Evolutionary conservation across 2,113 vertebrate genomes (phyloP), one percentile per base, ranked within the genome.

Genomic region (Toxotes chatareus): DNA sequence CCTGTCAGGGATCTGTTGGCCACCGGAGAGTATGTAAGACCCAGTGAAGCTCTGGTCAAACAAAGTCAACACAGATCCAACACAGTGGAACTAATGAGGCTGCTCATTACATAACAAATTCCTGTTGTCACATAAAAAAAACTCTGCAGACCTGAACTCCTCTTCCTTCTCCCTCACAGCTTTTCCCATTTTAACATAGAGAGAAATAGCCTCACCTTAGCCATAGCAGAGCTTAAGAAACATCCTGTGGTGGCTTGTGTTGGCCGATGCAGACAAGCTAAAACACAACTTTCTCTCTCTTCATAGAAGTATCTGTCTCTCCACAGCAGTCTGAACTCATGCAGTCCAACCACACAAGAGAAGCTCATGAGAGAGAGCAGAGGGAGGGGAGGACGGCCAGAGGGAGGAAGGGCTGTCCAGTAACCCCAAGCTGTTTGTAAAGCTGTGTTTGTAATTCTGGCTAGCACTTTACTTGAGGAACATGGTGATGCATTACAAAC

Each of bases 401-500:
- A 7, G 62, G 40, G 32, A 59, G 23, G 57, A 17, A 42, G 23
- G 27, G 76, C 46, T 42, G 34, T 32, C 19, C 27, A 55, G 72
- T 21, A 47, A 69, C 65, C 47, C 42, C 31, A 56, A 56, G 10
- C 64, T 47, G 38, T 55, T 74, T 62, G 63, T 55, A 42, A 81
- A 53, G 36, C 44, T 34, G 9, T 68, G 56, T 34, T 81, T 59
- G 56, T n/a, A n/a, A 59, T 31, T 31, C 47, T n/a, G 23, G 38
- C 76, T 34, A 8, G 47, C 21, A 44, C 55, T 66, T 38, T 11
- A 46, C 16, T 40, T 2, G 27, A 56, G 12, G 38, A 21, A 16
- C 27, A 3, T 76, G 62, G 64, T 60, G 65, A 62, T 51, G 76
- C 56, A 61, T 68, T 31, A 77, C 44, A 69, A 62, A 40, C 47